Percentiles rank a stretch among this genome's conserved stretches.
Evolutionary conservation across 1,140 invertebrate genomes (phyloP).

Genomic region (Drosophila tani): DNA sequence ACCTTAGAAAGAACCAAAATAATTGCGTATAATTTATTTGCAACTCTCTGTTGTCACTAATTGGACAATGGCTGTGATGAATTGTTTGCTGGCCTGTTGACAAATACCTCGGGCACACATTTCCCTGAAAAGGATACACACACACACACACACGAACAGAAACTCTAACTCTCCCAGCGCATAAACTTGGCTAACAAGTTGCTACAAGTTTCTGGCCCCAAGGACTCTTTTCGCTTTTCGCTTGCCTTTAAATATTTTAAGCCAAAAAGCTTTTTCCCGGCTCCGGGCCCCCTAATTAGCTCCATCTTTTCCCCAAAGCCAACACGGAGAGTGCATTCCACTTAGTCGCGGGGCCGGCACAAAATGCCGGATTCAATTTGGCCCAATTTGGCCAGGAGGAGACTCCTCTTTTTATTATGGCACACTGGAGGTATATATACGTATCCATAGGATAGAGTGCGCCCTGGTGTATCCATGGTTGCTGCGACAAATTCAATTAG

Average conservation of each 20-base stretch:
- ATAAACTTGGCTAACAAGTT: slow-evolving; percentile 46
- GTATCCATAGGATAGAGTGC: background rate
- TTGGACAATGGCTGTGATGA: slow-evolving; percentile 41
- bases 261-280: slow-evolving; percentile 38
- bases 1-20: slow-evolving; percentile 30
- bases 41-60: slow-evolving; percentile 41
- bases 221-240: slow-evolving; percentile 12
- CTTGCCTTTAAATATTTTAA: slow-evolving; percentile 53
- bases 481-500: slow-evolving; percentile 51
- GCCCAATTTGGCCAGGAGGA: slow-evolving; percentile 28
- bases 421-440: background rate
- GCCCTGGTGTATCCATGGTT: slow-evolving; percentile 36
- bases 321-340: slow-evolving; percentile 38
- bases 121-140: slow-evolving; percentile 31
- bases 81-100: slow-evolving; percentile 47
- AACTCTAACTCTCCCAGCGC: background rate
- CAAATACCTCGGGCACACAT: slow-evolving; percentile 36
- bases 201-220: slow-evolving; percentile 13
- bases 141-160: slow-evolving; percentile 5
- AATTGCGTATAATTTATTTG: slow-evolving; percentile 53
- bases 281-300: slow-evolving; percentile 30
- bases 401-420: slow-evolving; percentile 5
- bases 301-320: slow-evolving; percentile 14
- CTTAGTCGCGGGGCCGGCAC: slow-evolving; percentile 31
- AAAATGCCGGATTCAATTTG: slow-evolving; percentile 53